Percentiles rank a stretch among this genome's conserved stretches.
These are phyloP conservation scores for Orientallactaga sibirica DNA, from an alignment of 2,797 vertebrate genomes.

Conservation along the genomic window DNA sequence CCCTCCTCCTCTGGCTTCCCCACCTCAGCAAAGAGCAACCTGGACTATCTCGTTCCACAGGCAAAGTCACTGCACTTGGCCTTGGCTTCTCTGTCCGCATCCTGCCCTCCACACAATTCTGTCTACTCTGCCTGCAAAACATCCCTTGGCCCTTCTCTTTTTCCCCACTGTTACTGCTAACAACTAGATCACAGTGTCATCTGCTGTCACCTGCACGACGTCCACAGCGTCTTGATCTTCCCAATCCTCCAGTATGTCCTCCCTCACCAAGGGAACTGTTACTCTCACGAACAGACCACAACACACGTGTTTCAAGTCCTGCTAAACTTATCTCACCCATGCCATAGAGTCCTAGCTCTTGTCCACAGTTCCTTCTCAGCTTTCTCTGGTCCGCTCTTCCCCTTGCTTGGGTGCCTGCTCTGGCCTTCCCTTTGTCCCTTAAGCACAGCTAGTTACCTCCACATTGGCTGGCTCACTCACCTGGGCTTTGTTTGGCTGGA, in stretches of 20 bases:
- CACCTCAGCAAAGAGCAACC: background rate
- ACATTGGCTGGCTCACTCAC: background rate
- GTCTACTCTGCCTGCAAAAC: background rate
- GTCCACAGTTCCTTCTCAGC: background rate
- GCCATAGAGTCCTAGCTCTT: background rate
- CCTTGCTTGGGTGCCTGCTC: background rate
- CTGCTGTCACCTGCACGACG: background rate
- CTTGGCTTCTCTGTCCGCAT: background rate
- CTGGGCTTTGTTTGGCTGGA: background rate
- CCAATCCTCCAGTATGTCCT: background rate
- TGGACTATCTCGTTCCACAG: background rate
- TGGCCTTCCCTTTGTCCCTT: background rate
- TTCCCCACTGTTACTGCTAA: background rate
- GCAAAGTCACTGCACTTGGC: background rate
- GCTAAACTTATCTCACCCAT: background rate
- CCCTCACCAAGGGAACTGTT: background rate
- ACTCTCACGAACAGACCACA: background rate
- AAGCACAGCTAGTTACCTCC: background rate
- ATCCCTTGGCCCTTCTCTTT: background rate
- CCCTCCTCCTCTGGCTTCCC: background rate
- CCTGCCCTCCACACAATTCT: background rate
- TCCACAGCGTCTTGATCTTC: background rate
- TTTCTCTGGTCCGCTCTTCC: background rate
- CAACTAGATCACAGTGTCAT: background rate
- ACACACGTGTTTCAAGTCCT: background rate